Conservation (phyloP, 2,113 vertebrate genomes). For the Balaeniceps rex region DNA sequence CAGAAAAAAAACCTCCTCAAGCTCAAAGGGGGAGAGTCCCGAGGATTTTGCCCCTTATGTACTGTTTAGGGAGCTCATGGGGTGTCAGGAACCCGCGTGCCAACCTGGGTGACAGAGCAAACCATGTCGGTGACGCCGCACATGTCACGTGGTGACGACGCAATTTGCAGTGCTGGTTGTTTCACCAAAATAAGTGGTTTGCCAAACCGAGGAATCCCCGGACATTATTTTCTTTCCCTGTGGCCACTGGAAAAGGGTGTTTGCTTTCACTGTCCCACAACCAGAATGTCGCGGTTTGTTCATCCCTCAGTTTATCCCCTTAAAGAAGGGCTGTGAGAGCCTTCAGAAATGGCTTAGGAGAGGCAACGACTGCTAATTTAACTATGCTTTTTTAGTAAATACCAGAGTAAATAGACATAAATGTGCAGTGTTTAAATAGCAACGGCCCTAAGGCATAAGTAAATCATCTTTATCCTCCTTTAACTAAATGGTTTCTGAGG, state of each 20-base stretch:
- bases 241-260: background rate
- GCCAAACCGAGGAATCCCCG: background rate
- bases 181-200: background rate
- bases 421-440: slow-evolving; percentile 59
- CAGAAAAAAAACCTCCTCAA: background rate
- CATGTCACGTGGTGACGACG: fast-evolving
- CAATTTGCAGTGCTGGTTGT: background rate
- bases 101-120: background rate
- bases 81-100: background rate
- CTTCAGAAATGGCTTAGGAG: background rate
- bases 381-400: slow-evolving; percentile 57
- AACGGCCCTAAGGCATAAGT: slow-evolving; percentile 48
- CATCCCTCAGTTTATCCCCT: background rate
- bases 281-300: background rate
- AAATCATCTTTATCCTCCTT: slow-evolving; percentile 66
- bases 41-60: background rate
- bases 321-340: background rate
- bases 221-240: background rate
- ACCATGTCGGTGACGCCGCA: background rate
- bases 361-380: background rate
- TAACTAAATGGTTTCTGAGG: slow-evolving; percentile 50
- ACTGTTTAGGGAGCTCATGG: background rate
- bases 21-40: background rate
- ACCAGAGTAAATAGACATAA: slow-evolving; percentile 59
- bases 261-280: background rate